Evolutionary conservation across 2,888 invertebrate genomes (phyloP).

Genomic region (Archaeoteleia sp.): DNA sequence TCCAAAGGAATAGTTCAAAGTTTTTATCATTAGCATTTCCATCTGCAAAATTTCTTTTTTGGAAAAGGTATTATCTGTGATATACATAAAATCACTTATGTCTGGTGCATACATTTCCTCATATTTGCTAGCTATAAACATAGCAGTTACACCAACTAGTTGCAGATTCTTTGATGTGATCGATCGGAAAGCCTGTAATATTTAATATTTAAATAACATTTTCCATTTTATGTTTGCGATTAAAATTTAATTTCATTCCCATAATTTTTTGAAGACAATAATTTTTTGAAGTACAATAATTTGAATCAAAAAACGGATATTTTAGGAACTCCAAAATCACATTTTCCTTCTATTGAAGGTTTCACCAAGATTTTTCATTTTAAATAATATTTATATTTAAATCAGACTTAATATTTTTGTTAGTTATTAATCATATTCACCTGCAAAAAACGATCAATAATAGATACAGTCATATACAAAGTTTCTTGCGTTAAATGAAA

Average conservation of each 20-base stretch:
- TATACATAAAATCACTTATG: conserved; percentile 90
- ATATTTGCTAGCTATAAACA: conserved; percentile 95
- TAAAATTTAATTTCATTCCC: too few relatives aligned
- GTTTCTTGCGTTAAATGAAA: conserved; percentile 92
- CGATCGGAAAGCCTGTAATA: conserved; percentile 79
- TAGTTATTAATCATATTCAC: conserved; percentile 74
- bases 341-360: too few relatives aligned
- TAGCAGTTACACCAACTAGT: conserved; percentile 90
- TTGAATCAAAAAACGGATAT: too few relatives aligned
- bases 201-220: too few relatives aligned
- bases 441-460: conserved; percentile 93
- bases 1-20: conserved; percentile 87
- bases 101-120: conserved; percentile 95
- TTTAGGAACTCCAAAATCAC: too few relatives aligned
- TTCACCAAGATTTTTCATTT: too few relatives aligned
- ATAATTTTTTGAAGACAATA: too few relatives aligned
- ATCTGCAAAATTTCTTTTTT: conserved; percentile 86
- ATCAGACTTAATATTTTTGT: conserved; percentile 25
- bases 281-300: too few relatives aligned
- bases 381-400: too few relatives aligned
- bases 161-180: conserved; percentile 85
- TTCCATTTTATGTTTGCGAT: too few relatives aligned
- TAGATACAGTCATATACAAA: conserved; percentile 89
- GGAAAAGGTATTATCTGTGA: conserved; percentile 91
- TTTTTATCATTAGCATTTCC: conserved; percentile 86